Base-by-base conservation (phyloP, 2,797 vertebrate genomes). In the Psittacula echo region DNA sequence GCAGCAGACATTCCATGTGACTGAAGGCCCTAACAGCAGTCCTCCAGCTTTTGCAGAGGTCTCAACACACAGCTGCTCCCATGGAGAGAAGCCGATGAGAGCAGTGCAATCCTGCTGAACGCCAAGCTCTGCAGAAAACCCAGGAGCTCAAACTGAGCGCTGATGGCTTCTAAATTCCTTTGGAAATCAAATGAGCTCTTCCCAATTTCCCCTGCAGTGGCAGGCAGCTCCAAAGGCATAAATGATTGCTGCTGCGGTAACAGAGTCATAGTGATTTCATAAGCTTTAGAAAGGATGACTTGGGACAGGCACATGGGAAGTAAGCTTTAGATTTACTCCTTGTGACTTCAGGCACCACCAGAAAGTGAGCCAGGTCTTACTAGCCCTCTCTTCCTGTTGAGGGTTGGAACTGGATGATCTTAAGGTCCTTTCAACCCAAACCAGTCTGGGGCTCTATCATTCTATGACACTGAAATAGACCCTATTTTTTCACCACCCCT, bases 121-220 rank as follows among this genome's bases (percentile, higher is more conserved):
- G 0, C 71, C 27, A 12, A 79, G 41, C 24, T 37, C 61, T 60
- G 65, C 1, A 6, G 45, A 74, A 94, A 92, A 80, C 42, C 7
- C 72, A 50, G 81, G 61, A 89, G 67, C 44, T 89, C 81, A 82
- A 70, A 74, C 13, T 2, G 10, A 94, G 37, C 8, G 1, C 15
- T 85, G 56, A 67, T 13, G 15, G 45, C 39, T 94, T 94, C 64
- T 72, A 85, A 96, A 85, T 64, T 74, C 32, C n/a, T 87, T 50
- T 68, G 74, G 89, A 95, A 92, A 96, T 61, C 53, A 90, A 93
- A 92, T 9, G 8, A 87, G 39, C 11, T 90, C 68, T 65, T 95
- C 56, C 5, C 2, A 90, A 71, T 61, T 79, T 65, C 48, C 48
- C 42, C 66, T 41, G 26, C 68, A 72, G 77, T 64, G 61, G 58